Conservation (phyloP, 2,113 vertebrate species). For the Protobothrops mucrosquamatus region DNA sequence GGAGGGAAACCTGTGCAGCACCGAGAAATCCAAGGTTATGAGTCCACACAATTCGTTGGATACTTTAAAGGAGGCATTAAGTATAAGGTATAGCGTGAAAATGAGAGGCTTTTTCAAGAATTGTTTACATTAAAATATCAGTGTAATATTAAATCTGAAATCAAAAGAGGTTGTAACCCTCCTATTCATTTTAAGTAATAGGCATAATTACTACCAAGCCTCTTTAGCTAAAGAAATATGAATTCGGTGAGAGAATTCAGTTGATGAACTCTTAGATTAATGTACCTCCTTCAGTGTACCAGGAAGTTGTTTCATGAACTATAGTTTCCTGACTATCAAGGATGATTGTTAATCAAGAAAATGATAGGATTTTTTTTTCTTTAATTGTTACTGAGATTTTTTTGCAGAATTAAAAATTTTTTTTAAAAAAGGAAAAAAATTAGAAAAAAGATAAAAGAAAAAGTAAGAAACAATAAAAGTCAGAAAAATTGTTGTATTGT, state of each 20-base stretch:
- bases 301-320: not conserved
- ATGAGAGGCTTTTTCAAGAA: not conserved
- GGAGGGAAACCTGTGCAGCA: conserved; percentile 88
- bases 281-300: not conserved
- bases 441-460: not conserved
- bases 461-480: not conserved
- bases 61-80: conserved; percentile 94
- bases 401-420: not conserved
- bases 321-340: not conserved
- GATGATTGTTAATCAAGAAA: not conserved
- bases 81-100: conserved; percentile 80
- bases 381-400: not conserved
- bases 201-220: not conserved
- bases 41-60: conserved; percentile 84
- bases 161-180: not conserved
- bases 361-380: not conserved
- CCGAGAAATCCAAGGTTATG: conserved; percentile 87
- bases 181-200: not conserved
- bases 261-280: not conserved
- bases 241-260: not conserved
- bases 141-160: not conserved
- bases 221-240: not conserved
- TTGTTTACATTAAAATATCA: not conserved
- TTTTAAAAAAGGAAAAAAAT: not conserved
- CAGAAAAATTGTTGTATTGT: not conserved